These are phyloP conservation scores for Tragelaphus buxtoni DNA, from an alignment of 2,113 vertebrate species.

Conservation along the genomic window DNA sequence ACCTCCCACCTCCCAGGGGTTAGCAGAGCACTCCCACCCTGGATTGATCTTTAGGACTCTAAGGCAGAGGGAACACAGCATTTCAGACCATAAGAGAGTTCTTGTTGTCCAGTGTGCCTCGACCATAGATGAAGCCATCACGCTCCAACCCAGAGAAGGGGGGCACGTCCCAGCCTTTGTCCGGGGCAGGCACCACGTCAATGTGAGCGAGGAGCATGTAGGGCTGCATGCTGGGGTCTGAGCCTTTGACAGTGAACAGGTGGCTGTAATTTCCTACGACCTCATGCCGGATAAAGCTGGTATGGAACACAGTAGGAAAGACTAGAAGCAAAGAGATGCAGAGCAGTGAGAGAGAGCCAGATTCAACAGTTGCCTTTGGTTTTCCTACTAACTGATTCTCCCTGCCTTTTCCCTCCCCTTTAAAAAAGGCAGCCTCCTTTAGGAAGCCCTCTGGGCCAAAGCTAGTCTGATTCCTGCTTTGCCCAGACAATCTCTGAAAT, in stretches of 20 bases:
- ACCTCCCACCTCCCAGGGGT: not conserved
- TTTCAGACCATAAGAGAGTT: constrained; percentile 86
- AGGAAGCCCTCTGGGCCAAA: not conserved
- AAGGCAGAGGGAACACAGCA: not conserved
- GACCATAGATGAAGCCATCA: constrained; percentile 93
- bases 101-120: constrained; percentile 95
- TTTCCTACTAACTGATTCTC: not conserved
- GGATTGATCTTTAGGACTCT: not conserved
- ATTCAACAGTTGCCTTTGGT: not conserved
- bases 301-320: constrained; percentile 92
- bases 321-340: constrained; percentile 74
- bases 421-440: not conserved
- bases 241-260: constrained; percentile 88
- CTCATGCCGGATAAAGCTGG: constrained; percentile 89
- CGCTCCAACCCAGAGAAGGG: constrained; percentile 93
- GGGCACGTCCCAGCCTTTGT: constrained; percentile 90
- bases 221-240: constrained; percentile 82
- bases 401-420: not conserved
- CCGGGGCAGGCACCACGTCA: constrained; percentile 92
- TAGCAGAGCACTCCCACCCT: not conserved
- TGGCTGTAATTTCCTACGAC: constrained; percentile 90
- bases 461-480: not conserved
- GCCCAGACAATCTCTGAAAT: not conserved
- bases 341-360: not conserved
- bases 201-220: constrained; percentile 94